These are phyloP conservation scores for Plebejus argus DNA, from an alignment of 2,888 invertebrate genomes.

Conservation along the genomic window DNA sequence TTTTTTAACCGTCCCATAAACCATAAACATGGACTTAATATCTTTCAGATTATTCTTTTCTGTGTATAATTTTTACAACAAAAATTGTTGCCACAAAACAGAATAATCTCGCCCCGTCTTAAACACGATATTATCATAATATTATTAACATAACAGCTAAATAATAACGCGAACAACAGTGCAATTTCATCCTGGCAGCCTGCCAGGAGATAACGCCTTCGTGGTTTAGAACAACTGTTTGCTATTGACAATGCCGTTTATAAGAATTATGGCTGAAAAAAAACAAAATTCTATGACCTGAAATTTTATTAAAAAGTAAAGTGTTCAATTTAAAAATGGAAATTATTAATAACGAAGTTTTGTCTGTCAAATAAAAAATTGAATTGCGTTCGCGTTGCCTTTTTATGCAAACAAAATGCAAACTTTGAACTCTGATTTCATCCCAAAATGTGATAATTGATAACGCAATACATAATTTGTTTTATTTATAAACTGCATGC, in stretches of 20 bases:
- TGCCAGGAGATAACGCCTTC: constrained; percentile 25
- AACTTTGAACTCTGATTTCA: no score
- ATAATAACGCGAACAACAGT: constrained; percentile 4
- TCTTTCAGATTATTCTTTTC: neutral
- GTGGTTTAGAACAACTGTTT: constrained; percentile 24
- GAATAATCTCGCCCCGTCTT: neutral
- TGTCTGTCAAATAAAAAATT: neutral
- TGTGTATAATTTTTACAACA: neutral
- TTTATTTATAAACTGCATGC: no score
- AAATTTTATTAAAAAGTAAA: neutral
- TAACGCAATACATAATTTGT: no score
- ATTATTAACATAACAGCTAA: constrained; percentile 23
- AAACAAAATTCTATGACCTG: neutral
- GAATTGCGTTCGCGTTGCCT: neutral
- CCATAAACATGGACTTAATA: neutral
- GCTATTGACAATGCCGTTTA: constrained; percentile 9
- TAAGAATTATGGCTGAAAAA: neutral
- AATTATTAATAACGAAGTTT: neutral
- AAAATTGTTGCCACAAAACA: neutral
- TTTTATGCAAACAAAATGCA: no score
- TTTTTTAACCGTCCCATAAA: no score
- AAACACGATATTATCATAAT: constrained; percentile 13
- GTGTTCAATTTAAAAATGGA: neutral
- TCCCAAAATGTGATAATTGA: no score
- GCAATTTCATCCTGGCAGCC: constrained; percentile 24